Percentiles rank a stretch among this genome's conserved stretches.
phyloP scores from a whole-genome alignment of 2,113 vertebrate genomes.

The Campylomormyrus numenius region DNA sequence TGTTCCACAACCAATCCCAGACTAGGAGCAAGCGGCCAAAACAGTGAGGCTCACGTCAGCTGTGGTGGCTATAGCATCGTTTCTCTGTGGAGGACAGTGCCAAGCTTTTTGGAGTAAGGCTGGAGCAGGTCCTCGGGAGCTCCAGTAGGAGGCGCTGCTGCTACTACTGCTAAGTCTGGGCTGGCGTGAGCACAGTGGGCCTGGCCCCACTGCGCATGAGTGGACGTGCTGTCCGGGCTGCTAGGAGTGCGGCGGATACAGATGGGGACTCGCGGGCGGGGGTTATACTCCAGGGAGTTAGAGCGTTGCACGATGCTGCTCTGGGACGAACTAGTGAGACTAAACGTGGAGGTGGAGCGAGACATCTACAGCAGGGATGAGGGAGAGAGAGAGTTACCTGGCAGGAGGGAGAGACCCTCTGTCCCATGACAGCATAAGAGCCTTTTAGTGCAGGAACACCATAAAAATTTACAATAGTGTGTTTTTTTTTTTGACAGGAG shows the following conservation, averaged over 20 bases:
- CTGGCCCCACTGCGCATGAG: constrained; percentile 36
- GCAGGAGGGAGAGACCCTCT: background rate
- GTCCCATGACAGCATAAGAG: background rate
- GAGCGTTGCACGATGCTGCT: constrained; percentile 63
- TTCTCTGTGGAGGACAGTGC: constrained; percentile 47
- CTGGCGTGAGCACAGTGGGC: constrained; percentile 12
- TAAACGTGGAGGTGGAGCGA: constrained; percentile 67
- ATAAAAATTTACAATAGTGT: background rate
- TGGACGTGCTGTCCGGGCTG: constrained; percentile 39
- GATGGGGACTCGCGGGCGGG: constrained; percentile 53
- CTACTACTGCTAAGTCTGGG: background rate
- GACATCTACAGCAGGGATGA: constrained; percentile 63
- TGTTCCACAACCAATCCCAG: constrained; percentile 25
- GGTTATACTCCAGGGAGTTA: constrained; percentile 65
- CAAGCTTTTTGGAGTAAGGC: constrained; percentile 36
- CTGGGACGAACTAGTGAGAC: constrained; percentile 63
- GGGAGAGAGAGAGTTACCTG: constrained; percentile 19
- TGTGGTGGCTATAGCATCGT: constrained; percentile 50
- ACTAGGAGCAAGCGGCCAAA: constrained; percentile 27
- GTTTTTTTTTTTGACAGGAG: background rate
- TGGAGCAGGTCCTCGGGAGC: constrained; percentile 28
- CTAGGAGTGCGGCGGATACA: constrained; percentile 52
- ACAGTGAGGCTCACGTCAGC: constrained; percentile 51
- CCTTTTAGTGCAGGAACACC: background rate
- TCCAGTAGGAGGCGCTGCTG: constrained; percentile 13